Base-by-base conservation (phyloP, 2,888 invertebrate species). In the Pyrrhosoma nymphula region DNA sequence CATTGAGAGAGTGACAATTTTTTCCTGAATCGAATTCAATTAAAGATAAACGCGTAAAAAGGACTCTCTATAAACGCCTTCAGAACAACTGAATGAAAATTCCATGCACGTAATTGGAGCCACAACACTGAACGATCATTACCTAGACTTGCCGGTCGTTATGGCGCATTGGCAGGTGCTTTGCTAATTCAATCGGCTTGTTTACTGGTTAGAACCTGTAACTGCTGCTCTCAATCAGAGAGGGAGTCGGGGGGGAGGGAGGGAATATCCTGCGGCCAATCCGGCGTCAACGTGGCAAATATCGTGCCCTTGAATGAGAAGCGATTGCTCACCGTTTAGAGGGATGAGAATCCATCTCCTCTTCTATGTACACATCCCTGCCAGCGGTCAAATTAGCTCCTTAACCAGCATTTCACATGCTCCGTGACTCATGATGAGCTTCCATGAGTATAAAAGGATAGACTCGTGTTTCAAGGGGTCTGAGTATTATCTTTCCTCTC, bases 271-370 rank as follows among this genome's bases (percentile, higher is more conserved):
- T 35, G 82, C 69, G 55, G 56, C 26, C 89, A 26, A 47, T 30
- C 23, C 20, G 39, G 16, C 63, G 39, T 60, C 55, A 1, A 6
- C 63, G 93, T 75, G n/a, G 69, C 47, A 47, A 75, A 12, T 60
- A 47, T 47, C 14, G 12, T 20, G 91, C 20, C 91, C 39, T 93
- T 47, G 93, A 93, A 69, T 47, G 47, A 75, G 69, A 60, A n/a
- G 69, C 69, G 69, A 47, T 93, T 69, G 93, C 93, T 93, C 93
- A 93, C n/a, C 93, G 93, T 93, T 93, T 93, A 69, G 93, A 93
- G 93, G 93, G 47, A n/a, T 93, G 93, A 93, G 93, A 93, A 69
- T 93, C 69, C 93, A 93, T 69, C 47, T 47, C 69, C 69, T 75
- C 47, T 93, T 47, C 47, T 93, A 69, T 93, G 93, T 75, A 93